Base-by-base conservation (phyloP, 2,113 vertebrate species). In the Pterocles burchelli region DNA sequence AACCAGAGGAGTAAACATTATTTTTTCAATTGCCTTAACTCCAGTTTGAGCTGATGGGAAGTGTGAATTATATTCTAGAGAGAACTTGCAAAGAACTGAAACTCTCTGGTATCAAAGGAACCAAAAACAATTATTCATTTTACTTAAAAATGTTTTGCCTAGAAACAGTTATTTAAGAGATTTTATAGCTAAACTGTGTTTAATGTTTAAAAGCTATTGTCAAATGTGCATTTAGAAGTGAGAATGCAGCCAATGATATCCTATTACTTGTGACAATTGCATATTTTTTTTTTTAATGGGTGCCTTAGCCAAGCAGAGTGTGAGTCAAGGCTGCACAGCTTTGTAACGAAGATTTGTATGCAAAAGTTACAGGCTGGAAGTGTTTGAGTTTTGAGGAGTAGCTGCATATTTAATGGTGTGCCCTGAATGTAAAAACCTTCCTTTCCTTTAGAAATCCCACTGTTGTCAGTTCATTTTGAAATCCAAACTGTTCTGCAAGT, bases 271-370 rank as follows among this genome's bases (percentile, higher is more conserved):
- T 88, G 85, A 90, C 43, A 85, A 85, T 83, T 93, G 70, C 24
- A 20, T 92, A 74, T 76, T 94, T 86, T 65, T 76, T 94, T 86
- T 65, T 96, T 77, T 95, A 88, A 92, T 63, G 24, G 17, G 12
- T 63, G 11, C 19, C 34, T 82, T 86, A 66, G 33, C 62, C 74
- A 77, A 63, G 36, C 54, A 59, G 19, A 80, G 41, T 33, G 45
- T 82, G 75, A 90, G 41, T 85, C 82, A 85, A 71, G 59, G 48
- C 49, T 92, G 31, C 62, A 63, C 52, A 65, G n/a, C 29, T 71
- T 78, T 77, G 21, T 76, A 81, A 83, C 11, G 17, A 81, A 89
- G 51, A 85, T 78, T 95, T 89, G 72, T 62, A 88, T 63, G 55
- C 65, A 86, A 74, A 93, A 88, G 57, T 89, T 89, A 65, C 58